Percentiles rank a stretch among this genome's conserved stretches.
phyloP scores from a whole-genome alignment of 1,140 invertebrate genomes.

The Drosophila willistoni region DNA sequence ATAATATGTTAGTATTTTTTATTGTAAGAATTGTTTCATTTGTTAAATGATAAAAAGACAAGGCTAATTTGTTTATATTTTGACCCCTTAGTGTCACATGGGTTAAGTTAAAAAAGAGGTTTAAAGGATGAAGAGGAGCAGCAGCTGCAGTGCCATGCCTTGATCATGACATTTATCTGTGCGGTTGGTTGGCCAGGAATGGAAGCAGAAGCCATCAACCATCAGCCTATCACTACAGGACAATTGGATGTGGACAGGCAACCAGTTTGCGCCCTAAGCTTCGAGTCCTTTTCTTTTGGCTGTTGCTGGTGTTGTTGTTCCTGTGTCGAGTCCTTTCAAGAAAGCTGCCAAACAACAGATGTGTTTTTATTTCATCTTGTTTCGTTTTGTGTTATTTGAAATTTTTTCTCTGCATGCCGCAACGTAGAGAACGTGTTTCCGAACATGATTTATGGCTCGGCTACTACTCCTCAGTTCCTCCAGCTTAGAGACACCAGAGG shows the following conservation, averaged over 20 bases:
- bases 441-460: constrained; percentile 77
- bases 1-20: neutral
- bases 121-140: neutral
- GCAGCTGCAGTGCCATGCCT: constrained; percentile 13
- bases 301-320: neutral
- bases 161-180: constrained; percentile 10
- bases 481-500: constrained; percentile 39
- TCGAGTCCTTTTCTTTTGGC: constrained; percentile 68
- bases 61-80: neutral
- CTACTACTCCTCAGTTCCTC: constrained; percentile 25
- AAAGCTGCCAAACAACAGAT: constrained; percentile 73
- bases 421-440: constrained; percentile 65
- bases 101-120: neutral
- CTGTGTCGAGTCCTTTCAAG: constrained; percentile 48
- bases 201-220: constrained; percentile 38
- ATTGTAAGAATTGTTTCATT: neutral
- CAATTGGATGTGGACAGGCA: constrained; percentile 48
- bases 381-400: constrained; percentile 11
- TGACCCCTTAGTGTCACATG: constrained; percentile 7
- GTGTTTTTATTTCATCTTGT: constrained; percentile 55
- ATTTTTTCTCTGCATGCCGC: constrained; percentile 15
- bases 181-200: constrained; percentile 27
- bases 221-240: constrained; percentile 50
- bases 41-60: neutral
- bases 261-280: constrained; percentile 78